phyloP scores from a whole-genome alignment of 2,113 vertebrate genomes.

The Caranx ignobilis region DNA sequence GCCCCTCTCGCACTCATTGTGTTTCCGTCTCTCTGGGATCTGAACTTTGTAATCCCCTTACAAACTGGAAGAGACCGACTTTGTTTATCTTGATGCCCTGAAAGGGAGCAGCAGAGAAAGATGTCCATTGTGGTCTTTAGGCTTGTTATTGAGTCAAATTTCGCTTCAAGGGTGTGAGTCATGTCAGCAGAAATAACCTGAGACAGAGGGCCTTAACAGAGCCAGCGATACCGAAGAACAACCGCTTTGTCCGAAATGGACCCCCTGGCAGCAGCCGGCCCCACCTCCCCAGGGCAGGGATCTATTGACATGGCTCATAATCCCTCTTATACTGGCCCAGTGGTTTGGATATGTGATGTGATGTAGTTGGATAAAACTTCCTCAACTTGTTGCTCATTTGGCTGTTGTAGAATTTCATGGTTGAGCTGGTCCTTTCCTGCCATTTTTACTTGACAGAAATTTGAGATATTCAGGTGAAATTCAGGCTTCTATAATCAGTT shows the following conservation, averaged over 20 bases:
- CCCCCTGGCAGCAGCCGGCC: slow-evolving; percentile 40
- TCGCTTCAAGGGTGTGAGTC: slow-evolving; percentile 62
- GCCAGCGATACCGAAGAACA: slow-evolving; percentile 65
- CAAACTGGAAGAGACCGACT: slow-evolving; percentile 40
- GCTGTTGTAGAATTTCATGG: slow-evolving; percentile 1
- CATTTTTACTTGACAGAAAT: not conserved
- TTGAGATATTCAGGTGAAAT: not conserved
- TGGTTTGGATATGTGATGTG: slow-evolving; percentile 16
- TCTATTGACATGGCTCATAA: slow-evolving; percentile 45
- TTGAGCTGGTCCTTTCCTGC: not conserved
- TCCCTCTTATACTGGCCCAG: slow-evolving; percentile 21
- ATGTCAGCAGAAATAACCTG: slow-evolving; percentile 66
- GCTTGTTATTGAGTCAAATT: slow-evolving; percentile 60
- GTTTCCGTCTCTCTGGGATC: slow-evolving; percentile 13
- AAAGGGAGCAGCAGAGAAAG: slow-evolving; percentile 49
- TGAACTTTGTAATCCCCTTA: slow-evolving; percentile 3
- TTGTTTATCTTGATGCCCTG: slow-evolving; percentile 47
- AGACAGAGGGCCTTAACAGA: slow-evolving; percentile 62
- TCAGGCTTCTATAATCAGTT: not conserved
- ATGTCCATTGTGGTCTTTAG: slow-evolving; percentile 55
- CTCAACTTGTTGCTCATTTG: slow-evolving; percentile 11
- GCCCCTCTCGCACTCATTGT: not conserved
- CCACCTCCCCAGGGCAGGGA: slow-evolving; percentile 43
- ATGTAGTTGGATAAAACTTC: slow-evolving; percentile 5
- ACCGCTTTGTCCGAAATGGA: slow-evolving; percentile 57